Conservation (phyloP, 2,888 invertebrate species). For the Scaptomyza caliginosa region DNA sequence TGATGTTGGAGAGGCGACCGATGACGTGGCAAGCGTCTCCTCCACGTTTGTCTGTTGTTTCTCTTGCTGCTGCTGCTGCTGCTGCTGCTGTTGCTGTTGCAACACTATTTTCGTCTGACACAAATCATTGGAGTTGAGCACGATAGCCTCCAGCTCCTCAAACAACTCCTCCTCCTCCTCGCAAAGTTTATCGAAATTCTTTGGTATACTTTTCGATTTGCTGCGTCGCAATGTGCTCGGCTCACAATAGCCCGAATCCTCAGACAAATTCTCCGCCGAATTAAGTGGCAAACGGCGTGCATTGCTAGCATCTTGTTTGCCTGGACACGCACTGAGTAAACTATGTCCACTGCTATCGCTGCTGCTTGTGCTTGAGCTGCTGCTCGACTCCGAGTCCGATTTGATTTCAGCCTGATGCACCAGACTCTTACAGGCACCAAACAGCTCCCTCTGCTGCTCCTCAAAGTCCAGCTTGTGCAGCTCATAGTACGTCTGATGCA, state of each 20-base stretch:
- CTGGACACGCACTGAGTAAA: slow-evolving; percentile 62
- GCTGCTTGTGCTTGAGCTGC: slow-evolving; percentile 51
- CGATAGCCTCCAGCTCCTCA: slow-evolving; percentile 49
- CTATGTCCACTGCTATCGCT: slow-evolving; percentile 69
- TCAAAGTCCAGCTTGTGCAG: slow-evolving; percentile 82
- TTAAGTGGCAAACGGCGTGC: slow-evolving; percentile 84
- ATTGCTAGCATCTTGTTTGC: slow-evolving; percentile 55
- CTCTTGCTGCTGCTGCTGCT: slow-evolving; percentile 16
- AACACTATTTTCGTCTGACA: slow-evolving; percentile 78
- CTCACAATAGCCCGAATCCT: slow-evolving; percentile 92
- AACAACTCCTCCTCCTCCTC: slow-evolving; percentile 81
- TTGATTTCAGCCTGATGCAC: slow-evolving; percentile 61
- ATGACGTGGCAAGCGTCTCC: slow-evolving; percentile 1
- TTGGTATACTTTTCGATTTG: slow-evolving; percentile 85
- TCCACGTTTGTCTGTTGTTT: slow-evolving; percentile 32
- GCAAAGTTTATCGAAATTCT: slow-evolving; percentile 84
- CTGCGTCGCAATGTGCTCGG: slow-evolving; percentile 73
- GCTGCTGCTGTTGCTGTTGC: slow-evolving; percentile 38
- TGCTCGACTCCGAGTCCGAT: slow-evolving; percentile 77
- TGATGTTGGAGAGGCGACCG: slow-evolving; percentile 49
- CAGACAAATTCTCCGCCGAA: slow-evolving; percentile 91
- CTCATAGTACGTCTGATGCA: slow-evolving; percentile 83
- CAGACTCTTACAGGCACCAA: slow-evolving; percentile 49
- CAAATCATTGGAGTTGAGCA: slow-evolving; percentile 71
- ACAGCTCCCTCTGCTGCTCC: slow-evolving; percentile 59